Evolutionary conservation across 92 coral and sea anemone species (phyloP), one percentile per base, ranked within the genome.

Genomic region (Heteractis magnifica): DNA sequence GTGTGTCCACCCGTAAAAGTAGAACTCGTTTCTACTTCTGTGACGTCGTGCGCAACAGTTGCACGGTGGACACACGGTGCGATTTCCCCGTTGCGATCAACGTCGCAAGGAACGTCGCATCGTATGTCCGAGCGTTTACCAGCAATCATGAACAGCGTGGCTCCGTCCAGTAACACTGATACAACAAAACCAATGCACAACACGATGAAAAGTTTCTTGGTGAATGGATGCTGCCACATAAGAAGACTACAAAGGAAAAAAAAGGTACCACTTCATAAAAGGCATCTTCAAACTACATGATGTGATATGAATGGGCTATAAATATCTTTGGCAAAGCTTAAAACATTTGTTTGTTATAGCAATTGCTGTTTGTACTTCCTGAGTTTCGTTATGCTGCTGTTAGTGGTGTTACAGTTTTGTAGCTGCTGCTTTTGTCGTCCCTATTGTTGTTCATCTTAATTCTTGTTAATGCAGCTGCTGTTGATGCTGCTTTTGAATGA

Each of bases 221-320:
- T 84, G 15, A 90, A 94, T 75, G 72, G 89, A 23, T 91, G 97
- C 71, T 95, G 94, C 98, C 98, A 95, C 73, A 62, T 91, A 50
- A 95, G 82, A 51, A 95, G 89, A 85, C 98, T 95, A 70, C 5
- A 84, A 62, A 20, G 11, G 84, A 16, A 88, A 8, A 70, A 18
- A 19, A 8, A 34, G 2, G 44, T 62, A 10, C 3, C 72, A 21
- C 13, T 34, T 4, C 13, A 49, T 74, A 10, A 21, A 8, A 56
- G 51, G 19, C 44, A 34, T 44, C 20, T 62, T 6, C 0, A 15
- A 59, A 59, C 19, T 59, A 12, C 44, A 34, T 26, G 16, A 13
- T 12, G n/a, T 59, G 65, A 59, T 9, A 59, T 0, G 6, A 12
- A 19, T 5, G 16, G 5, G 18, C 65, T 5, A 2, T 59, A 55